Conservation (phyloP, 2,113 vertebrate species). For the Cochlearius cochlearius region DNA sequence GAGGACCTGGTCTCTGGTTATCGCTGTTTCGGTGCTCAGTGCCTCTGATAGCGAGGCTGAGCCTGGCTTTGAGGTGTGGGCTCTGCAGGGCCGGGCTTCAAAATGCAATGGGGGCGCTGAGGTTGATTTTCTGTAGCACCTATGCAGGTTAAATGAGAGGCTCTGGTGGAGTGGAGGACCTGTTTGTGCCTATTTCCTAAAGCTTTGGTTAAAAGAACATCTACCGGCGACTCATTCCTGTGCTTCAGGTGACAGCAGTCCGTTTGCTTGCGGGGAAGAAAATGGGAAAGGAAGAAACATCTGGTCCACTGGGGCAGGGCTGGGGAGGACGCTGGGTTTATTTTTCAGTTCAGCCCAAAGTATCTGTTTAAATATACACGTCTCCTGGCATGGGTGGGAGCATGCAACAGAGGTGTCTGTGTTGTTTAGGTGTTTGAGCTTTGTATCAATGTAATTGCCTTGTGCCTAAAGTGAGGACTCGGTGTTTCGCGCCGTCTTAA, state of each 20-base stretch:
- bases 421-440: neutral
- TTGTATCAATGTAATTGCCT: neutral
- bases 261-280: neutral
- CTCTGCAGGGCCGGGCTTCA: neutral
- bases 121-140: neutral
- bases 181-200: neutral
- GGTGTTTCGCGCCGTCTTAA: neutral
- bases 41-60: neutral
- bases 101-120: fast-evolving
- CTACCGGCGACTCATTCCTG: neutral
- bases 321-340: neutral
- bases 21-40: neutral
- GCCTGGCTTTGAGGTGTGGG: neutral
- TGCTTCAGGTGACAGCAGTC: neutral
- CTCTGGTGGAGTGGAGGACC: neutral
- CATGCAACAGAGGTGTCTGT: neutral
- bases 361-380: neutral
- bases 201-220: neutral
- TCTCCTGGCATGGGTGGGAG: neutral
- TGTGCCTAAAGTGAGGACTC: neutral
- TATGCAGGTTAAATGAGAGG: neutral
- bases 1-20: fast-evolving
- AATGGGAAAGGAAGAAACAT: neutral
- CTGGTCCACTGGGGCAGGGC: neutral
- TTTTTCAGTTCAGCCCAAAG: neutral